Base-by-base conservation (phyloP, 1,140 invertebrate genomes). In the Drosophila orosa region DNA sequence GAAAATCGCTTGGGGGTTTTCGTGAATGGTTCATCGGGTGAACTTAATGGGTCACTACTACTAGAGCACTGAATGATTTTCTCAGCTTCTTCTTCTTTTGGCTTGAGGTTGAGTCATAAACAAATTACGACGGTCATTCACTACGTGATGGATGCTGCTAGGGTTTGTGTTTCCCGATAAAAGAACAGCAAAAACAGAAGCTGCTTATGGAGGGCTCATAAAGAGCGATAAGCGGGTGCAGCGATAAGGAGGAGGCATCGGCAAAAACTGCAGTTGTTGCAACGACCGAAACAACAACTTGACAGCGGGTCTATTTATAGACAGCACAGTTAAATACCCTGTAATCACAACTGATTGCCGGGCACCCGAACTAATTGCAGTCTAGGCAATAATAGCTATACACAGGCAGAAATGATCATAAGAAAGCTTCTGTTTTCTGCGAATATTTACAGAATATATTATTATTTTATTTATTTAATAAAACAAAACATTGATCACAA, bases 81-180 rank as follows among this genome's bases (percentile, higher is more conserved):
- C 47, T 17, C 25, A 19, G 47, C 5, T 35, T 35, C 33, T 12
- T 44, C 5, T 35, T 35, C 33, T 12, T 44, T 27, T 44, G 12
- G 19, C 3, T n/a, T 6, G 3, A 15, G 37, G 58, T 55, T 63
- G 52, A 63, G 37, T 63, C 61, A 63, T 59, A 52, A 24, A 24
- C 27, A 50, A 31, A 52, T 59, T 52, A 31, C 44, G 27, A 59
- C 47, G 44, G 33, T 25, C 65, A 67, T 50, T 66, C 27, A 48
- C 39, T 72, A 72, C 68, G 68, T 72, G 68, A 72, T 72, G 68
- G 68, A 58, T 66, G 68, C 66, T 71, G 66, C 15, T 54, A 19
- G 45, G 33, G n/a, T n/a, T 39, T 63, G 17, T 31, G 15, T 27
- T 56, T 37, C 19, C 12, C 25, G 63, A 57, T 71, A 47, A 45